These are phyloP conservation scores for Tinea semifulvella DNA, from an alignment of 2,888 invertebrate species.

Conservation along the genomic window DNA sequence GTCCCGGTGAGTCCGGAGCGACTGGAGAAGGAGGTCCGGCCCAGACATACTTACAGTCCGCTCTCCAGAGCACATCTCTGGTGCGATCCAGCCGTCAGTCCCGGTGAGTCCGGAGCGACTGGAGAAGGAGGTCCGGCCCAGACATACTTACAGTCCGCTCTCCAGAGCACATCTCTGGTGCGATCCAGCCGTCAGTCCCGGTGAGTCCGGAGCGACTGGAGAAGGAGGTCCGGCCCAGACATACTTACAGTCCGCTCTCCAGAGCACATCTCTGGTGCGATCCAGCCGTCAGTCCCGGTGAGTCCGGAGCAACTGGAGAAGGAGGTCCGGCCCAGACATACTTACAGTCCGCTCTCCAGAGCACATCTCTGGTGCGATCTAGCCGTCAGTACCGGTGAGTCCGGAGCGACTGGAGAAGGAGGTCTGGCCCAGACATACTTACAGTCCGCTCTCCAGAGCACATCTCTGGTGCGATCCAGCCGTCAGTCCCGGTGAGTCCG, in stretches of 20 bases:
- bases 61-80: conserved; percentile 89
- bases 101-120: conserved; percentile 89
- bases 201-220: conserved; percentile 88
- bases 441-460: conserved; percentile 83
- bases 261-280: conserved; percentile 95
- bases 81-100: conserved; percentile 99
- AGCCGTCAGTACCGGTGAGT: conserved; percentile 95
- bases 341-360: conserved; percentile 80
- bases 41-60: conserved; percentile 80
- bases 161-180: conserved; percentile 93
- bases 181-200: conserved; percentile 99
- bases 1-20: conserved; percentile 93
- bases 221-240: conserved; percentile 90
- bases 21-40: conserved; percentile 87
- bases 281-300: conserved; percentile 98
- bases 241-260: conserved; percentile 81
- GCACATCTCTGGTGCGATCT: conserved; percentile 99
- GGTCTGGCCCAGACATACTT: too few relatives aligned
- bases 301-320: conserved; percentile 90
- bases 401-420: conserved; percentile 92
- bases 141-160: conserved; percentile 82
- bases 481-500: conserved; percentile 94
- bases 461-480: conserved; percentile 99
- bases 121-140: conserved; percentile 91
- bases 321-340: conserved; percentile 88